Base-by-base conservation (phyloP, 2,113 vertebrate genomes). In the Vombatus ursinus region DNA sequence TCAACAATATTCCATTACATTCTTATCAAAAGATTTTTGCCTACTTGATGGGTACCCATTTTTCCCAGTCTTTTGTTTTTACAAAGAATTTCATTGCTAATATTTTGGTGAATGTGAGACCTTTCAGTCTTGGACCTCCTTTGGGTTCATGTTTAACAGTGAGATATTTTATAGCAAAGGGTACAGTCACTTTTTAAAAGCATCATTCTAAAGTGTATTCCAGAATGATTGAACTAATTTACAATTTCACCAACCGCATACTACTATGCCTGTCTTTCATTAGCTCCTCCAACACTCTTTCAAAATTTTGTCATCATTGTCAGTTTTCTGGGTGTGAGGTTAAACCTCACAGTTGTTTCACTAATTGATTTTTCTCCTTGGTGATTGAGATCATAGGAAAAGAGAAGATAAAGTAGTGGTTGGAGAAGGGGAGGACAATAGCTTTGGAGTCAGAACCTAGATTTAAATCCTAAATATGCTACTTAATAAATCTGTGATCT, bases 381-480 rank as follows among this genome's bases (percentile, higher is more conserved):
- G 50, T 93, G 14, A 89, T 24, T 91, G 92, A 95, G 93, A 44
- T n/a, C 14, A 52, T 0, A 50, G 37, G 28, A 94, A 95, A 92
- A 92, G 25, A 5, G 8, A 96, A 92, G 94, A 37, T 31, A 23
- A 61, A 14, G 31, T 91, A 92, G 52, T 19, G 14, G 16, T 77
- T 77, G 68, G 16, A 14, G 12, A n/a, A 77, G 8, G 37, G 4
- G 6, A n/a, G 68, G 37, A 77, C 37, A 77, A 12, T 77, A 1
- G 6, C 5, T 77, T 77, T 77, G 14, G 31, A 77, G 1, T n/a
- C 37, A 77, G 37, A 77, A 77, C 37, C 6, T n/a, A 77, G 37
- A 4, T 77, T 77, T 77, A n/a, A 77, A n/a, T n/a, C 37, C 14
- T 77, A 77, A 77, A 37, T 68, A 68, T 68, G 31, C 31, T 68